phyloP scores from a whole-genome alignment of 2,888 invertebrate species.

The Plagodis dolabraria region DNA sequence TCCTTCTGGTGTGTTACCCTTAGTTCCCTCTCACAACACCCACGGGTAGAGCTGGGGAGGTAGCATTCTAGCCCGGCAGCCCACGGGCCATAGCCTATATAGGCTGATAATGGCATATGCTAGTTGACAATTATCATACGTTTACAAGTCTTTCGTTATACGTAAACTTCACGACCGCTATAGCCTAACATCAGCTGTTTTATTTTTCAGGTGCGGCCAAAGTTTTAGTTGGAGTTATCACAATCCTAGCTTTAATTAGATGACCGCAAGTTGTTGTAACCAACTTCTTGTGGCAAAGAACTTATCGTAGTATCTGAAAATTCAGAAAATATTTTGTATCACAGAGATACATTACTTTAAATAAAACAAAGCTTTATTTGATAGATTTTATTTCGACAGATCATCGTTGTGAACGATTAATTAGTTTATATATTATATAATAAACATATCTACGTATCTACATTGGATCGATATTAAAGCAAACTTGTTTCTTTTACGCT shows the following conservation, averaged over 20 bases:
- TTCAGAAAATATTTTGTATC: too few relatives aligned
- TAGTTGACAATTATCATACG: too few relatives aligned
- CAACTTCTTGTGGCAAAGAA: too few relatives aligned
- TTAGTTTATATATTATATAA: slow-evolving; percentile 16
- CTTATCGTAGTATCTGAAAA: too few relatives aligned
- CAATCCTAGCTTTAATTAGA: slow-evolving; percentile 39
- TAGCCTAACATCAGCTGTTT: neutral
- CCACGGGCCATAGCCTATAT: too few relatives aligned
- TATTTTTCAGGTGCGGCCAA: slow-evolving; percentile 39
- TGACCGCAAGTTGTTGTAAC: slow-evolving; percentile 27
- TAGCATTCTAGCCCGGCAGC: too few relatives aligned
- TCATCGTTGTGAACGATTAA: slow-evolving; percentile 58
- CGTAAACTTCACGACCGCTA: too few relatives aligned
- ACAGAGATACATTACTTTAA: slow-evolving; percentile 31
- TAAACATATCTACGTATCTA: slow-evolving; percentile 26
- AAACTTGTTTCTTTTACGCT: neutral
- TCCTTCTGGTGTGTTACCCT: too few relatives aligned
- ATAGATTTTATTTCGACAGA: slow-evolving; percentile 63
- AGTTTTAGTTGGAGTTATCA: slow-evolving; percentile 20
- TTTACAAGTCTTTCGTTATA: too few relatives aligned
- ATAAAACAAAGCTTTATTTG: slow-evolving; percentile 53
- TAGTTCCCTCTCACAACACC: too few relatives aligned
- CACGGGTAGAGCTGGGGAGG: too few relatives aligned
- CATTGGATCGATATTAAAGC: slow-evolving; percentile 30
- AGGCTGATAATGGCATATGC: too few relatives aligned